A percentile compares a stretch with the other conserved stretches of the same genome.
Evolutionary conservation across 2,797 vertebrate genomes (phyloP).

Genomic region (Enteromius mattozi): DNA sequence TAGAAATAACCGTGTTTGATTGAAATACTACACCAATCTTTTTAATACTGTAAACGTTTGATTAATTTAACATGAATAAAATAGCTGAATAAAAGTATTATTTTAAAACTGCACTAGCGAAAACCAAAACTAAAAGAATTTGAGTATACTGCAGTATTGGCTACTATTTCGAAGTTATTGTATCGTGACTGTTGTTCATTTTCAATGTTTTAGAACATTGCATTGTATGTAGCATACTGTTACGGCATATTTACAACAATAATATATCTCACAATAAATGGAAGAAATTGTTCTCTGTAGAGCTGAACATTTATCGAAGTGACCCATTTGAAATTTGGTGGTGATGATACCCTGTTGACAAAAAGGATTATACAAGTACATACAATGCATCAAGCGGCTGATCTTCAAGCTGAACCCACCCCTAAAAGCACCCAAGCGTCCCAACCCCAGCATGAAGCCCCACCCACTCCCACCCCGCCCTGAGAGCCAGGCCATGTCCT

Average conservation of each 20-base stretch:
- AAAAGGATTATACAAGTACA: slow-evolving; percentile 62
- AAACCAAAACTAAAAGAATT: not conserved
- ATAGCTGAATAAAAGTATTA: not conserved
- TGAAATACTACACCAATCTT: not conserved
- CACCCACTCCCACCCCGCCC: slow-evolving; percentile 66
- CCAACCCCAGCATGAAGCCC: slow-evolving; percentile 45
- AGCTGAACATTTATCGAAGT: slow-evolving; percentile 13
- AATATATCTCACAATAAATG: slow-evolving; percentile 18
- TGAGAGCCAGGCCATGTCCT: slow-evolving; percentile 65
- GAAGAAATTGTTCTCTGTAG: slow-evolving; percentile 2
- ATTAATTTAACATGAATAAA: too few relatives aligned
- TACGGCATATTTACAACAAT: slow-evolving; percentile 15
- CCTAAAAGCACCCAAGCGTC: slow-evolving; percentile 56
- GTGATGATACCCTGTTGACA: slow-evolving; percentile 67
- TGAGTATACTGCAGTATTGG: not conserved
- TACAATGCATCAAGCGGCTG: slow-evolving; percentile 59
- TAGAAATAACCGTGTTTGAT: not conserved
- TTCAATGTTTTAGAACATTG: not conserved
- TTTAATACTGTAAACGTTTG: not conserved
- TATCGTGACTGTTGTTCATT: not conserved
- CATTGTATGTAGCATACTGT: not conserved
- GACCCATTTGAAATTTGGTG: slow-evolving; percentile 1
- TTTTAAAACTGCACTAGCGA: not conserved
- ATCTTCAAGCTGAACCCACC: slow-evolving; percentile 62
- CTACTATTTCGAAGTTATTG: not conserved